A percentile compares a stretch with the other conserved stretches of the same genome.
phyloP scores from a whole-genome alignment of 2,113 vertebrate species.

The Eulemur macaco region DNA sequence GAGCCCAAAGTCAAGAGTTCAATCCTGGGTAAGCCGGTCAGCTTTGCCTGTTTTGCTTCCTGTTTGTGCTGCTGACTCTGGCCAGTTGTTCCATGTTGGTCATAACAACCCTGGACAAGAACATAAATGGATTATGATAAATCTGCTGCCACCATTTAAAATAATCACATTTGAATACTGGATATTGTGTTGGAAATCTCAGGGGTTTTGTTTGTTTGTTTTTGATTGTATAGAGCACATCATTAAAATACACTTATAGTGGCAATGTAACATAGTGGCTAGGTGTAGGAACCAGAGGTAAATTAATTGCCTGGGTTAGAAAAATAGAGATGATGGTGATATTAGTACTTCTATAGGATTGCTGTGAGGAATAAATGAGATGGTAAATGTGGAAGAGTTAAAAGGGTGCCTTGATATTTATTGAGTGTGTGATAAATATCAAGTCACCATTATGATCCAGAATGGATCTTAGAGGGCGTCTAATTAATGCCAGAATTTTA shows the following conservation, averaged over 20 bases:
- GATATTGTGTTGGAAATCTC: not conserved
- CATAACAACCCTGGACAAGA: not conserved
- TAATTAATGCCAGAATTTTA: not conserved
- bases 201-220: not conserved
- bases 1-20: not conserved
- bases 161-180: not conserved
- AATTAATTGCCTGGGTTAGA: not conserved
- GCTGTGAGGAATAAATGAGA: not conserved
- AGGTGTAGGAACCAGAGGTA: not conserved
- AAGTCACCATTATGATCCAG: not conserved
- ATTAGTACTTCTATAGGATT: not conserved
- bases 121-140: not conserved
- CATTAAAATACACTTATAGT: not conserved
- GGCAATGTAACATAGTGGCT: not conserved
- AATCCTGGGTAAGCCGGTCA: not conserved
- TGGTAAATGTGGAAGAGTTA: not conserved
- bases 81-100: not conserved
- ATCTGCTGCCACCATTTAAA: not conserved
- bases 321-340: not conserved
- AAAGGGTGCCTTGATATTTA: too few species aligned
- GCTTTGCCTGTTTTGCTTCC: not conserved
- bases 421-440: not conserved
- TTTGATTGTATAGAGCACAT: not conserved
- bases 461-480: not conserved
- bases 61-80: not conserved